phyloP scores from a whole-genome alignment of 2,113 vertebrate species.

The Pterocles orientalis region DNA sequence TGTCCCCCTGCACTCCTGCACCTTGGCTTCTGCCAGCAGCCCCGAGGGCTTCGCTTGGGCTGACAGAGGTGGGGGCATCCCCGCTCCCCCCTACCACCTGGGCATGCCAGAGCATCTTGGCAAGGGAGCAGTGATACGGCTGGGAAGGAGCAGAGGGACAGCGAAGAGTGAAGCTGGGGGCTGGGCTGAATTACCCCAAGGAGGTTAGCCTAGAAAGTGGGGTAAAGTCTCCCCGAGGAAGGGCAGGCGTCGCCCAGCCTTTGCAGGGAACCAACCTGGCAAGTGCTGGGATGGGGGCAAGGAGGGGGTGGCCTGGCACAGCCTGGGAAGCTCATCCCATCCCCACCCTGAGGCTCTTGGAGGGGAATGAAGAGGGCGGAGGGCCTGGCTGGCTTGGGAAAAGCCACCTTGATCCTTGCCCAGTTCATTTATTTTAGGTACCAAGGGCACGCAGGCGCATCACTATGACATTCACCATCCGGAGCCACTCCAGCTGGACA shows the following conservation, averaged over 20 bases:
- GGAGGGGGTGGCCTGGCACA: background rate
- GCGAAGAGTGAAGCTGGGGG: background rate
- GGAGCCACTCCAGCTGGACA: background rate
- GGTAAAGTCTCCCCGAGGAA: background rate
- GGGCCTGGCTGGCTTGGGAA: background rate
- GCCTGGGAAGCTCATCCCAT: background rate
- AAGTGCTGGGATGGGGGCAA: background rate
- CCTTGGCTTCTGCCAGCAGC: background rate
- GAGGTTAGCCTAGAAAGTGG: background rate
- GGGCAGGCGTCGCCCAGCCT: background rate
- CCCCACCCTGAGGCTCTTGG: background rate
- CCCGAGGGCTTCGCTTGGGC: background rate
- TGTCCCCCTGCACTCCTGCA: background rate
- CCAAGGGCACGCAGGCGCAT: rapidly evolving
- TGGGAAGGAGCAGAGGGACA: background rate
- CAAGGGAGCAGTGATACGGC: background rate
- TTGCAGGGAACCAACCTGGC: background rate
- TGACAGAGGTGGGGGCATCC: background rate
- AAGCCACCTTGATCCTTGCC: background rate
- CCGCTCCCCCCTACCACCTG: no score
- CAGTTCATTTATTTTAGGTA: background rate
- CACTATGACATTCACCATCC: background rate
- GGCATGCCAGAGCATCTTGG: background rate
- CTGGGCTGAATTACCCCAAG: background rate
- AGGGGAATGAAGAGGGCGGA: background rate